Percentiles rank a stretch among this genome's conserved stretches.
Conservation (phyloP, 2,113 vertebrate species). For the Clarias magur region DNA sequence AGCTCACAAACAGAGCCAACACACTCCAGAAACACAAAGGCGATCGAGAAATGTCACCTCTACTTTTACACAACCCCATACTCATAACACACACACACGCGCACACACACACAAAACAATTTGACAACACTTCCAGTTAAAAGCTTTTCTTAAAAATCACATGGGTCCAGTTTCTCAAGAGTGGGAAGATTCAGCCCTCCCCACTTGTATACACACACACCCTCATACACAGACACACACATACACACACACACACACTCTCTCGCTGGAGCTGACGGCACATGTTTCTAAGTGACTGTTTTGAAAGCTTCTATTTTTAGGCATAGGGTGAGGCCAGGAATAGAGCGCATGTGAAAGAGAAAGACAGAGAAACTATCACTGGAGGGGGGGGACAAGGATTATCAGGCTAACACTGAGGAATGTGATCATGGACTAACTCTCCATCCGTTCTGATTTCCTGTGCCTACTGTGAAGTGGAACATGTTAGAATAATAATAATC, state of each 20-base stretch:
- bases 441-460: background rate
- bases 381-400: background rate
- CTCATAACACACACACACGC: background rate
- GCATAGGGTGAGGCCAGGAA: conserved; percentile 67
- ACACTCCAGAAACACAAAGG: conserved; percentile 18
- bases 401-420: conserved; percentile 26
- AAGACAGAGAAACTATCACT: conserved; percentile 54
- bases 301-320: conserved; percentile 79
- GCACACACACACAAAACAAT: conserved; percentile 31
- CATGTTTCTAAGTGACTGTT: conserved; percentile 71
- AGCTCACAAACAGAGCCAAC: background rate
- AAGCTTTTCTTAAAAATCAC: conserved; percentile 59
- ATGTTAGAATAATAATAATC: background rate
- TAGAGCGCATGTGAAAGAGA: conserved; percentile 70
- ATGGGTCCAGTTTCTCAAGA: conserved; percentile 68
- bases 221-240: conserved; percentile 12
- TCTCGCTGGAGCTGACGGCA: conserved; percentile 71
- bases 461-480: background rate
- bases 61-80: background rate
- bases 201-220: conserved; percentile 23
- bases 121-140: conserved; percentile 61
- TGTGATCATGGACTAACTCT: background rate
- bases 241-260: conserved; percentile 14
- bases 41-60: background rate
- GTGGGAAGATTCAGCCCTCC: conserved; percentile 73